phyloP scores from a whole-genome alignment of 2,113 vertebrate species.

The Boleophthalmus pectinirostris region DNA sequence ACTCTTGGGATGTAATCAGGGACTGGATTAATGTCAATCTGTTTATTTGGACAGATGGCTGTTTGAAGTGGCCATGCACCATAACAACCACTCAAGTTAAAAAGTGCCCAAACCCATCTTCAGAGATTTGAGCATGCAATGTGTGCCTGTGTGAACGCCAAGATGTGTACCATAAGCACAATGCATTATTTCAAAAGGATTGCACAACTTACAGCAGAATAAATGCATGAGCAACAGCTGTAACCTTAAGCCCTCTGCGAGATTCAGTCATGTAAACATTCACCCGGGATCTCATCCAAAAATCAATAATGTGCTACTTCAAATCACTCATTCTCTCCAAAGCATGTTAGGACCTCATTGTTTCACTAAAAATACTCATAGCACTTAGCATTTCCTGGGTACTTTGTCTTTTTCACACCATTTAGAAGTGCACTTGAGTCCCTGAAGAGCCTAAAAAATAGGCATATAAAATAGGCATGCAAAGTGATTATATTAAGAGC shows the following conservation, averaged over 20 bases:
- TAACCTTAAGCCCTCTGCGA: conserved; percentile 8
- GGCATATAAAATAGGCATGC: too few relatives aligned
- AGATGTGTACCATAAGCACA: conserved; percentile 26
- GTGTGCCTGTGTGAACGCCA: conserved; percentile 9
- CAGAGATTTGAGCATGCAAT: conserved; percentile 29
- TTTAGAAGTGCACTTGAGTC: not conserved
- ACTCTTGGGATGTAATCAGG: not conserved
- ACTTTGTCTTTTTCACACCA: conserved; percentile 21
- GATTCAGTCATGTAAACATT: conserved; percentile 19
- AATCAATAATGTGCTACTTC: conserved; percentile 47
- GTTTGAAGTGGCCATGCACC: not conserved
- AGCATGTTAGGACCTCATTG: conserved; percentile 1
- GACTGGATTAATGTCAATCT: not conserved
- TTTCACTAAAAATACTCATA: conserved; percentile 34
- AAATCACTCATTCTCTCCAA: conserved; percentile 28
- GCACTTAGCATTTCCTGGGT: not conserved
- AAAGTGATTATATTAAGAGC: too few relatives aligned
- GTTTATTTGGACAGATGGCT: conserved; percentile 13
- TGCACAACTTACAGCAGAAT: conserved; percentile 12
- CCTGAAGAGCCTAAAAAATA: not conserved
- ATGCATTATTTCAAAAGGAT: not conserved
- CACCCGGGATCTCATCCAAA: conserved; percentile 6
- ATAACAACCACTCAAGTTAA: conserved; percentile 31
- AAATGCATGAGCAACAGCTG: conserved; percentile 36
- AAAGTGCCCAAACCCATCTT: conserved; percentile 31